Percentiles rank a stretch among this genome's conserved stretches.
Evolutionary conservation across 2,113 vertebrate genomes (phyloP).

Genomic region (Acinonyx jubatus): DNA sequence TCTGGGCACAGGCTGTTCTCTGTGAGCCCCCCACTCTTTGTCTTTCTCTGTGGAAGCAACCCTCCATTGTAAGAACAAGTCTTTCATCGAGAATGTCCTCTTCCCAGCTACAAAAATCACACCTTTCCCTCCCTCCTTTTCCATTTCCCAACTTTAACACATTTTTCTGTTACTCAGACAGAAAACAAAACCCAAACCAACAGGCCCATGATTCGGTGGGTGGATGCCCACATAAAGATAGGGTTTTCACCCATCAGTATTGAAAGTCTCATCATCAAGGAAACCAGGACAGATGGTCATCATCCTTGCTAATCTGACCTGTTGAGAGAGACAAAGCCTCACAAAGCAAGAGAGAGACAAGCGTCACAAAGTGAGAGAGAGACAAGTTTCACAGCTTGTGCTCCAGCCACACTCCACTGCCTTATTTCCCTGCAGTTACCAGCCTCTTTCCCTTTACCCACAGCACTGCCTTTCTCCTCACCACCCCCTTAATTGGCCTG

Average conservation of each 20-base stretch:
- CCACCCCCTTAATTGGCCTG: not conserved
- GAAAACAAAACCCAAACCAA: not conserved
- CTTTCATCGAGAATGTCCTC: not conserved
- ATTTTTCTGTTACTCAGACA: not conserved
- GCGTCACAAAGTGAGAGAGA: not conserved
- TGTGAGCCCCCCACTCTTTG: too few relatives aligned
- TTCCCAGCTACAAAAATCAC: not conserved
- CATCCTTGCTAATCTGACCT: not conserved
- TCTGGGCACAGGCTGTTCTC: not conserved
- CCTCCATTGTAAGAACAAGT: not conserved
- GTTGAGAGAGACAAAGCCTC: not conserved
- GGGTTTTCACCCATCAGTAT: not conserved
- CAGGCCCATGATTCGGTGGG: not conserved
- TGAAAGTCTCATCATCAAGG: not conserved
- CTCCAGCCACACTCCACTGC: fast-evolving
- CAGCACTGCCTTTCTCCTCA: not conserved
- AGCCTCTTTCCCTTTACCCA: not conserved
- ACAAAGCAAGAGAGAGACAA: not conserved
- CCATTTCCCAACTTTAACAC: not conserved
- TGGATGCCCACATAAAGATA: conserved; percentile 10
- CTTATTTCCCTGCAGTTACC: too few relatives aligned
- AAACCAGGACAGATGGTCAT: not conserved
- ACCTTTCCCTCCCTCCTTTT: not conserved
- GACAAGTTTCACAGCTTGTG: too few relatives aligned
- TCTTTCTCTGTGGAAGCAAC: not conserved